Percentiles rank a stretch among this genome's conserved stretches.
phyloP scores from a whole-genome alignment of 2,113 vertebrate genomes.

The Xerus inauris region DNA sequence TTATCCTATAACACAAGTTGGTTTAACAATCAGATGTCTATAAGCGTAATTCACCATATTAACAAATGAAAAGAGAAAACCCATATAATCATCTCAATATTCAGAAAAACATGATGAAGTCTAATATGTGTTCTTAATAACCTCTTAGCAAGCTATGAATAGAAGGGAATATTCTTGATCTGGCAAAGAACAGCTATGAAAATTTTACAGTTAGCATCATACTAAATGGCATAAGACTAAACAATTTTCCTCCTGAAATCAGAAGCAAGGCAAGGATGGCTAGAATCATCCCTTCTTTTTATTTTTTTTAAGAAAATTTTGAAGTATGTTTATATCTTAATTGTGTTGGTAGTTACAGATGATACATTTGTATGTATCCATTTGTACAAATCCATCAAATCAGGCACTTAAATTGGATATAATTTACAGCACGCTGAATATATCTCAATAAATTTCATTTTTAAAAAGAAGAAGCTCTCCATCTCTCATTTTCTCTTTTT shows the following conservation, averaged over 20 bases:
- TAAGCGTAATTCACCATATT: neutral
- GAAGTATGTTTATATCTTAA: too few species aligned
- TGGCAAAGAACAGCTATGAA: neutral
- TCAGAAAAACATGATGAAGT: neutral
- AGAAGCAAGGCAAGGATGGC: neutral
- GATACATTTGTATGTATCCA: too few species aligned
- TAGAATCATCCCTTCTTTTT: neutral
- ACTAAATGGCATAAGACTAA: neutral
- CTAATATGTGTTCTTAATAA: neutral
- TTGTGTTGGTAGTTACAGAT: too few species aligned
- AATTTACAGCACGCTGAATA: too few species aligned
- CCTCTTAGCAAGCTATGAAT: neutral
- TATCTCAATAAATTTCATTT: too few species aligned
- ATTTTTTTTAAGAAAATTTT: too few species aligned
- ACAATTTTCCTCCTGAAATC: neutral
- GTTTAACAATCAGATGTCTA: neutral
- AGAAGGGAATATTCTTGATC: neutral
- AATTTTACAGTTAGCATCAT: neutral
- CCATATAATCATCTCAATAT: neutral
- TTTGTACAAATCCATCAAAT: too few species aligned
- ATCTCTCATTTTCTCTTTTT: too few species aligned
- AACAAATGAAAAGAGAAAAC: slow-evolving; percentile 8
- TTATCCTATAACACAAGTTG: neutral
- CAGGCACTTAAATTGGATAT: too few species aligned
- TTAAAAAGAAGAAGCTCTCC: too few species aligned